Percentiles rank a stretch among this genome's conserved stretches.
Conservation (phyloP, 2,888 invertebrate species). For the Tenthredo livida region DNA sequence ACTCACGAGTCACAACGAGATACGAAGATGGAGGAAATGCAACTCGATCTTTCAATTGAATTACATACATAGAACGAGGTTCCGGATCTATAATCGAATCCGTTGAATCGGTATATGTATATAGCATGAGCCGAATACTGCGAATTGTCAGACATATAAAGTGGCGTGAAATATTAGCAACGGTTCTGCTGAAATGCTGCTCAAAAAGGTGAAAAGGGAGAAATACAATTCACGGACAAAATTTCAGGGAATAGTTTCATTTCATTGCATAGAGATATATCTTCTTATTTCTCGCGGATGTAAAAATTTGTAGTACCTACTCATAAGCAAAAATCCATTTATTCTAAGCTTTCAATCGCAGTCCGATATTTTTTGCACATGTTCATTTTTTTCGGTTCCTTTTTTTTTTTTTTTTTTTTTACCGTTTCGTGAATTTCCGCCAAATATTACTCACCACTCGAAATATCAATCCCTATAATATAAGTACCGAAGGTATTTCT, state of each 20-base stretch:
- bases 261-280: background rate
- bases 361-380: background rate
- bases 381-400: background rate
- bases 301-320: background rate
- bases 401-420: background rate
- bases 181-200: background rate
- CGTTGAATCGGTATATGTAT: background rate
- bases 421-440: background rate
- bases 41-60: background rate
- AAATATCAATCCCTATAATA: background rate
- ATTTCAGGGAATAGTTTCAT: background rate
- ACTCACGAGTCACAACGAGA: background rate
- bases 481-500: slow-evolving; percentile 21
- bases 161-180: background rate
- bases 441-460: background rate
- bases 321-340: background rate
- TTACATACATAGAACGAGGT: background rate
- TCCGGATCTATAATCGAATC: slow-evolving; percentile 34
- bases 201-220: too few species aligned
- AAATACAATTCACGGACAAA: background rate
- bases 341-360: background rate
- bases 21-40: background rate
- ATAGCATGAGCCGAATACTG: background rate
- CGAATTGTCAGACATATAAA: background rate
- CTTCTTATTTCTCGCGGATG: too few species aligned